These are phyloP conservation scores for Drosophila nigricruria DNA, from an alignment of 2,888 invertebrate species.

Conservation along the genomic window DNA sequence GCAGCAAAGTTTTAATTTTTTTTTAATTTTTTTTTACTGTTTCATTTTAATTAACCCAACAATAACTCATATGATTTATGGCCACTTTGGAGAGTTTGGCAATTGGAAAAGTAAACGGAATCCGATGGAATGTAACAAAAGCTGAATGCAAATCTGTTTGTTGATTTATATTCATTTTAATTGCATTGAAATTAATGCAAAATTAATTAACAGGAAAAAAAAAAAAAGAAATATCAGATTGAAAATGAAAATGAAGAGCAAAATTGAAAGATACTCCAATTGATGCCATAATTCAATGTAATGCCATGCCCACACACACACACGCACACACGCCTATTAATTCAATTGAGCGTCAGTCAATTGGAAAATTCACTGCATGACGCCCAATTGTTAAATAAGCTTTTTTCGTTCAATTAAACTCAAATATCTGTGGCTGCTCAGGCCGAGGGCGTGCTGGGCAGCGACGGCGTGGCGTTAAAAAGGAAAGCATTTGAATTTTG, in stretches of 20 bases:
- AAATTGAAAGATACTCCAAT: constrained; percentile 11
- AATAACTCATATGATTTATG: constrained; percentile 50
- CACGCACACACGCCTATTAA: constrained; percentile 39
- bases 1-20: constrained; percentile 1
- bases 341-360: constrained; percentile 62
- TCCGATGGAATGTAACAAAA: constrained; percentile 1
- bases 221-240: not conserved
- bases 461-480: not conserved
- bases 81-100: constrained; percentile 24
- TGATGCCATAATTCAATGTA: constrained; percentile 30
- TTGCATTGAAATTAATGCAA: constrained; percentile 68
- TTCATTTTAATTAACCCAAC: constrained; percentile 54
- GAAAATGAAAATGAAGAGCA: not conserved
- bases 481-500: not conserved
- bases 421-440: constrained; percentile 5
- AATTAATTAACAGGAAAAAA: constrained; percentile 61
- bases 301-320: constrained; percentile 35
- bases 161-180: constrained; percentile 50
- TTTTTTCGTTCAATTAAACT: constrained; percentile 38
- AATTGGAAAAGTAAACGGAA: constrained; percentile 31
- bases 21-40: not conserved
- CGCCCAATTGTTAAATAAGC: constrained; percentile 41
- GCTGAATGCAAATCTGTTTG: constrained; percentile 40
- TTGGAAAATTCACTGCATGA: constrained; percentile 48
- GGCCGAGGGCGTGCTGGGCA: not conserved